These are phyloP conservation scores for Enteromius fasciolatus DNA, from an alignment of 2,797 vertebrate genomes.

Conservation along the genomic window DNA sequence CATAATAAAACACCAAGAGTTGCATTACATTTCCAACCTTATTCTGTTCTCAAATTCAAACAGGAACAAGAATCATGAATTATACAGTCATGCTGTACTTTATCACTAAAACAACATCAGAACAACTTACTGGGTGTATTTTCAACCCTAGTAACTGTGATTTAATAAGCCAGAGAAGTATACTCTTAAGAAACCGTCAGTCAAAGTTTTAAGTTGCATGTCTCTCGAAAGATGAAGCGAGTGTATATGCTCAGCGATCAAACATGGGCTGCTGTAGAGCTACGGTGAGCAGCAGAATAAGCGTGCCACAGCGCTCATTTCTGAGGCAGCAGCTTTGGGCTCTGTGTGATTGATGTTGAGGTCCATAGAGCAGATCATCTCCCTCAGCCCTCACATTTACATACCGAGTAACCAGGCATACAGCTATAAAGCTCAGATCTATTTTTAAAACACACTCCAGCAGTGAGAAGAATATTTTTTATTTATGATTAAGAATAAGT, in stretches of 20 bases:
- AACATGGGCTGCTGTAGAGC: constrained; percentile 32
- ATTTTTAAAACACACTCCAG: constrained; percentile 62
- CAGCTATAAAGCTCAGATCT: constrained; percentile 60
- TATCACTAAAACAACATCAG: constrained; percentile 4
- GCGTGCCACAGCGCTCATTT: constrained; percentile 36
- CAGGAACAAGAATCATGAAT: constrained; percentile 8
- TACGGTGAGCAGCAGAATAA: constrained; percentile 52
- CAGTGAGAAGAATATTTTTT: constrained; percentile 53
- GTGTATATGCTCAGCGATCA: constrained; percentile 37
- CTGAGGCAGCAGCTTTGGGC: constrained; percentile 50
- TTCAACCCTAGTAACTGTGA: background rate
- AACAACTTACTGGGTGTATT: constrained; percentile 7
- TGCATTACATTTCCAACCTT: background rate
- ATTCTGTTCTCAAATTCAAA: constrained; percentile 6
- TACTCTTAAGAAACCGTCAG: background rate
- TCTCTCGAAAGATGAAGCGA: constrained; percentile 29
- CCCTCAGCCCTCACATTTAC: constrained; percentile 62
- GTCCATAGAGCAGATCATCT: constrained; percentile 60
- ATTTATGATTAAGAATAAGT: constrained; percentile 59
- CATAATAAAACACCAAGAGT: background rate
- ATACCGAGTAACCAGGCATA: constrained; percentile 55
- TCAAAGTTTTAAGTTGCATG: constrained; percentile 29
- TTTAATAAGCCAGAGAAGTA: constrained; percentile 16
- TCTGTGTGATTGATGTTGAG: constrained; percentile 65
- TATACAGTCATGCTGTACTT: constrained; percentile 7